A percentile compares a stretch with the other conserved stretches of the same genome.
These are phyloP conservation scores for Poeciliopsis gracilis DNA, from an alignment of 2,797 vertebrate species.

Conservation along the genomic window DNA sequence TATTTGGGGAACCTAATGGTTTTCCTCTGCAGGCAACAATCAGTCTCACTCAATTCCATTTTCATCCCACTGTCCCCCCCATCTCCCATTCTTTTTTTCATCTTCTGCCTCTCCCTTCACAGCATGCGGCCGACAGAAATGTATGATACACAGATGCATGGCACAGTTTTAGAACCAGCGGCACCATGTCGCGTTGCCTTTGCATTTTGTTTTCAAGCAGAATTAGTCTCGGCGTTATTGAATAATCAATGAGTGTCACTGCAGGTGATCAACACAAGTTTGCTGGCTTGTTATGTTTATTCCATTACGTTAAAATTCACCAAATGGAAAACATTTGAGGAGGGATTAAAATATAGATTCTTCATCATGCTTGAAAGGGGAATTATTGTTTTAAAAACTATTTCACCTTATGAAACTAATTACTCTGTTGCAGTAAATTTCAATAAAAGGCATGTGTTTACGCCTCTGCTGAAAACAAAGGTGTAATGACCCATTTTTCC, in stretches of 20 bases:
- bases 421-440: slow-evolving; percentile 25
- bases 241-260: slow-evolving; percentile 61
- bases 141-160: slow-evolving; percentile 47
- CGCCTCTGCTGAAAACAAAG: slow-evolving; percentile 43
- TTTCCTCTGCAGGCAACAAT: slow-evolving; percentile 69
- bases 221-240: slow-evolving; percentile 40
- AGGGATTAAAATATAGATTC: not conserved
- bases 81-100: slow-evolving; percentile 43
- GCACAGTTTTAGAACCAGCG: slow-evolving; percentile 31
- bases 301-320: slow-evolving; percentile 24
- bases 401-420: slow-evolving; percentile 22
- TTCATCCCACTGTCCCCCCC: slow-evolving; percentile 24
- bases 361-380: slow-evolving; percentile 29
- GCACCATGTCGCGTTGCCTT: slow-evolving; percentile 37
- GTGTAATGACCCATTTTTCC: slow-evolving; percentile 61
- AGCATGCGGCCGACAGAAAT: slow-evolving; percentile 51
- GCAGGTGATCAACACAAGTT: slow-evolving; percentile 37
- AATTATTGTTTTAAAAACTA: slow-evolving; percentile 6
- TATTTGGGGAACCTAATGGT: slow-evolving; percentile 73
- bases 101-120: slow-evolving; percentile 52
- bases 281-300: slow-evolving; percentile 37
- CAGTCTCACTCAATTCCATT: slow-evolving; percentile 66
- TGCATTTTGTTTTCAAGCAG: slow-evolving; percentile 56
- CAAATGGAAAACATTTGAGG: slow-evolving; percentile 3
- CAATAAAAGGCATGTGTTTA: slow-evolving; percentile 34